A percentile compares a stretch with the other conserved stretches of the same genome.
These are phyloP conservation scores for Danaus melanippus DNA, from an alignment of 1,140 invertebrate species.

Conservation along the genomic window DNA sequence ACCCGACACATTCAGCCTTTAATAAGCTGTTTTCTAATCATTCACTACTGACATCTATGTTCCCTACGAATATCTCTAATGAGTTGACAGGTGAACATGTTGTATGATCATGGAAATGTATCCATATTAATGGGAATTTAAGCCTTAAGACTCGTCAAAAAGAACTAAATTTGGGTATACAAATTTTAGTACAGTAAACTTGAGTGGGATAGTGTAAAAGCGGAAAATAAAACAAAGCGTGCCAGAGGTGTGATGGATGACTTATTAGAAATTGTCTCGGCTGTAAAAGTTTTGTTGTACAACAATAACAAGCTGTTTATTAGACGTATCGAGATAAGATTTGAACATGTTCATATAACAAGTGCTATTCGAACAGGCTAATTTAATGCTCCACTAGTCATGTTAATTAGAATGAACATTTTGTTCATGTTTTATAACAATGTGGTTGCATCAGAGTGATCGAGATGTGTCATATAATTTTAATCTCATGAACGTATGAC, in stretches of 20 bases:
- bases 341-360: too few species aligned
- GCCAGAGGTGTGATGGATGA: slow-evolving; percentile 23
- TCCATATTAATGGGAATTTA: background rate
- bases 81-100: slow-evolving; percentile 28
- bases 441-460: slow-evolving; percentile 10
- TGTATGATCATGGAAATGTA: slow-evolving; percentile 3
- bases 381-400: background rate
- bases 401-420: background rate
- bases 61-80: slow-evolving; percentile 10
- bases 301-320: too few species aligned
- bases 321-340: too few species aligned
- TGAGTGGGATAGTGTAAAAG: slow-evolving; percentile 15
- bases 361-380: too few species aligned
- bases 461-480: slow-evolving; percentile 21
- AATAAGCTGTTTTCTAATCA: slow-evolving; percentile 12
- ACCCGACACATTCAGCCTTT: slow-evolving; percentile 7
- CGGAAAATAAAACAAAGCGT: slow-evolving; percentile 19
- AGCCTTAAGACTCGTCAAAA: background rate
- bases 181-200: background rate
- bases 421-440: slow-evolving; percentile 1
- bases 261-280: slow-evolving; percentile 12
- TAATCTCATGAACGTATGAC: slow-evolving; percentile 20
- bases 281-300: background rate
- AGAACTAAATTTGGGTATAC: slow-evolving; percentile 3
- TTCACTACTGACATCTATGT: slow-evolving; percentile 12